phyloP scores from a whole-genome alignment of 2,113 vertebrate genomes.

The Lophura nycthemera region DNA sequence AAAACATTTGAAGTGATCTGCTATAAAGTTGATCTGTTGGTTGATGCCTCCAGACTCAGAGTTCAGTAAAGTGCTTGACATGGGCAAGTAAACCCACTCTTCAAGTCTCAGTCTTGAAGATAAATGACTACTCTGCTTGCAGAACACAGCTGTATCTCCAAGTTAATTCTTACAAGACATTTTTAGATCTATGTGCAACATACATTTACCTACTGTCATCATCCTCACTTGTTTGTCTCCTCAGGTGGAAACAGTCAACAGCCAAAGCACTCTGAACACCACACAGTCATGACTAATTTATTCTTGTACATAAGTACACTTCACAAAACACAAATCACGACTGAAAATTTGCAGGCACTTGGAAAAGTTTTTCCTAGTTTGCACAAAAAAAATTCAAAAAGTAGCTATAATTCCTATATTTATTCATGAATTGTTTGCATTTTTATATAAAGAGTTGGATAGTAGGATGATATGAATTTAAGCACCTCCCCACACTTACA shows the following conservation, averaged over 20 bases:
- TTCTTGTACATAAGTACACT: background rate
- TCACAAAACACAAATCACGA: background rate
- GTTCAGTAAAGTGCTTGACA: background rate
- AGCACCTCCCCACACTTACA: background rate
- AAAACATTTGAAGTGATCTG: background rate
- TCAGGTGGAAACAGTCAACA: background rate
- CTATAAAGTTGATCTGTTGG: background rate
- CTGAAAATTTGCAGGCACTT: background rate
- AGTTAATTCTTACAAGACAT: background rate
- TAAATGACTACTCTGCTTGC: background rate
- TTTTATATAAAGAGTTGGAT: background rate
- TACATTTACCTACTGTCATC: background rate
- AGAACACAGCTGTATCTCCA: background rate
- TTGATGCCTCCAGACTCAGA: background rate
- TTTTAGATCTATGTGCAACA: background rate
- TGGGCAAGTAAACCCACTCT: background rate
- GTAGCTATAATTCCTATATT: background rate
- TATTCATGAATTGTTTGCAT: background rate
- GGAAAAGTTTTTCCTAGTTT: background rate
- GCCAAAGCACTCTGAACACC: background rate
- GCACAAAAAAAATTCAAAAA: background rate
- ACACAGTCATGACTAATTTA: slow-evolving; percentile 20
- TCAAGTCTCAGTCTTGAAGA: background rate
- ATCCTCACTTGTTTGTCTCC: background rate
- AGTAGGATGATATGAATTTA: background rate